These are phyloP conservation scores for Napeogenes inachia DNA, from an alignment of 2,888 invertebrate species.

Conservation along the genomic window DNA sequence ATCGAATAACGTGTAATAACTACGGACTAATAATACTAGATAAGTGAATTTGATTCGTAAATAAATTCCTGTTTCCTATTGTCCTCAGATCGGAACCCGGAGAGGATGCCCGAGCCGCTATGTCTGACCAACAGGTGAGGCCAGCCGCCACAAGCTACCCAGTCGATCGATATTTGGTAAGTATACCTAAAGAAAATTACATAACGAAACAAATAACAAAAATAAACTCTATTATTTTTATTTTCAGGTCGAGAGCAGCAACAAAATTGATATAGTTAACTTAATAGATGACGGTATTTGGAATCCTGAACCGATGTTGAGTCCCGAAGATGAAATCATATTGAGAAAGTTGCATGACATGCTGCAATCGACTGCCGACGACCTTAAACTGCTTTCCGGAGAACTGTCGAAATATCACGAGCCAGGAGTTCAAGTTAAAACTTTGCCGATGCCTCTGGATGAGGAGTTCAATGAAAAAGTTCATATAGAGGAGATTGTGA, in stretches of 20 bases:
- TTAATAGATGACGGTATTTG: conserved; percentile 67
- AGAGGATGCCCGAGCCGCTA: conserved; percentile 70
- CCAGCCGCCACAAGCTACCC: conserved; percentile 50
- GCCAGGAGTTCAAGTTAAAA: conserved; percentile 53
- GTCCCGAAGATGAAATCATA: conserved; percentile 68
- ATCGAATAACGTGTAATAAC: no score
- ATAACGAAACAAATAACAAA: no score
- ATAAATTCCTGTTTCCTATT: conserved; percentile 24
- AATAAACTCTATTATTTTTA: no score
- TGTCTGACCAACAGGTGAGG: conserved; percentile 75
- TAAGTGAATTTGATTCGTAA: not conserved
- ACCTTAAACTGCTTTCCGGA: conserved; percentile 64
- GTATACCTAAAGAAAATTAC: conserved; percentile 25
- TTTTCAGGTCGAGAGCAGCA: conserved; percentile 69
- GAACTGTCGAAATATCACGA: conserved; percentile 59
- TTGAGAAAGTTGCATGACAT: conserved; percentile 66
- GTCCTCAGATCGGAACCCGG: conserved; percentile 58
- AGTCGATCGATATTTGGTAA: conserved; percentile 74
- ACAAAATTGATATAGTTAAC: conserved; percentile 65
- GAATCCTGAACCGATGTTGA: conserved; percentile 61
- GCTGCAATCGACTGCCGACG: conserved; percentile 70
- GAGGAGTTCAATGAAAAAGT: conserved; percentile 71
- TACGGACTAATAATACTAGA: not conserved
- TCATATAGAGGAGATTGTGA: conserved; percentile 69
- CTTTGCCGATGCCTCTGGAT: conserved; percentile 61